These are phyloP conservation scores for Melanotaenia trifasciata DNA, from an alignment of 2,797 vertebrate genomes.

Conservation along the genomic window DNA sequence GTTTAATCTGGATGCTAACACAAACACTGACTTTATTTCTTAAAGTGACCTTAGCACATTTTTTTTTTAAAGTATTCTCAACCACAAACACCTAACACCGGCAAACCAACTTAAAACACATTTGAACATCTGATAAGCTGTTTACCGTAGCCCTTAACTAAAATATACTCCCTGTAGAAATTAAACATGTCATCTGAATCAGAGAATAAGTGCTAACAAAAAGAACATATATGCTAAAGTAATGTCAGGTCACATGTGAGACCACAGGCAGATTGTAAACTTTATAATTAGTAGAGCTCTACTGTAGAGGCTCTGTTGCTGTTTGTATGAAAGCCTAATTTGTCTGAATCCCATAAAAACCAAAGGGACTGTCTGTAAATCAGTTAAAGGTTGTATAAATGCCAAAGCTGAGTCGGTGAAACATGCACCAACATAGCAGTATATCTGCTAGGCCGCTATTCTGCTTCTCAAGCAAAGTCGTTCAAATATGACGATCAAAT, in stretches of 20 bases:
- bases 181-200: background rate
- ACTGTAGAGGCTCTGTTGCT: background rate
- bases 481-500: background rate
- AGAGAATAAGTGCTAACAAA: background rate
- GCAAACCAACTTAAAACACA: no score
- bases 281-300: constrained; percentile 9
- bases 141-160: background rate
- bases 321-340: background rate
- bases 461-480: constrained; percentile 19
- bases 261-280: constrained; percentile 24
- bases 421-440: constrained; percentile 32
- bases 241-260: constrained; percentile 33
- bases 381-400: constrained; percentile 22
- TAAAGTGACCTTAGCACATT: background rate
- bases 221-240: constrained; percentile 30
- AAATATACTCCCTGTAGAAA: background rate
- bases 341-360: background rate
- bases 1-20: no score
- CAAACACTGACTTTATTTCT: no score
- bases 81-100: no score
- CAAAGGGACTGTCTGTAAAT: background rate
- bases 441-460: constrained; percentile 49
- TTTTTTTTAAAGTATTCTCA: no score
- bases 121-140: no score
- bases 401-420: constrained; percentile 4